A percentile compares a stretch with the other conserved stretches of the same genome.
Evolutionary conservation across 2,113 vertebrate species (phyloP).

Genomic region (Datnioides undecimradiatus): DNA sequence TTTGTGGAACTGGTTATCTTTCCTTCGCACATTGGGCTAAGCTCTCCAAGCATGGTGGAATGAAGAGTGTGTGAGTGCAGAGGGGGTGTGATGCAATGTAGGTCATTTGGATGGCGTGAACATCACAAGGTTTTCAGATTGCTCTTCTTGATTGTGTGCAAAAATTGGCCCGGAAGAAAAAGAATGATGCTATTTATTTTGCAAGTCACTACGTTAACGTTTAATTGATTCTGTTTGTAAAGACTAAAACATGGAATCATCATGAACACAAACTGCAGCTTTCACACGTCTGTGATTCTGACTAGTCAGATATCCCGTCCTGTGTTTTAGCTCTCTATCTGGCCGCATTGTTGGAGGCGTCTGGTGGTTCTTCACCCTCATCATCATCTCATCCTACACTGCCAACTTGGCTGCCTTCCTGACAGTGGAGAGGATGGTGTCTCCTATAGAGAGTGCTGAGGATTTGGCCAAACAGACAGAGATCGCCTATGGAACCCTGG

Average conservation of each 20-base stretch:
- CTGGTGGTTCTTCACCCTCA: slow-evolving; percentile 99
- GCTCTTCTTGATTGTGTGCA: slow-evolving; percentile 48
- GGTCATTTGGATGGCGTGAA: slow-evolving; percentile 62
- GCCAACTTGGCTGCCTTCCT: slow-evolving; percentile 99
- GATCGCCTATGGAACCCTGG: slow-evolving; percentile 97
- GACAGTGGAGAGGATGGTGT: slow-evolving; percentile 99
- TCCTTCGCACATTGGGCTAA: slow-evolving; percentile 73
- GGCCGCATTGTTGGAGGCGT: slow-evolving; percentile 98
- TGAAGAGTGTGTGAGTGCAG: slow-evolving; percentile 54
- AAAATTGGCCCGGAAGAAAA: slow-evolving; percentile 32
- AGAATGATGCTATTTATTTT: slow-evolving; percentile 19
- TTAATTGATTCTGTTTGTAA: slow-evolving; percentile 12
- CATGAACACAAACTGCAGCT: background rate
- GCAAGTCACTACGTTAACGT: background rate
- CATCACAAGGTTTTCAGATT: slow-evolving; percentile 59
- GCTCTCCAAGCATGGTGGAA: slow-evolving; percentile 69
- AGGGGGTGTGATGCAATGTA: slow-evolving; percentile 72
- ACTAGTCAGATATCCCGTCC: slow-evolving; percentile 1
- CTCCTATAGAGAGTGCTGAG: slow-evolving; percentile 98
- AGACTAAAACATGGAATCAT: background rate
- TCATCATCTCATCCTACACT: slow-evolving; percentile 99
- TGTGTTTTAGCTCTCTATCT: slow-evolving; percentile 90
- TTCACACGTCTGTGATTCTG: background rate
- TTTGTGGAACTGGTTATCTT: slow-evolving; percentile 81
- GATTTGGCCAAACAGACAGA: slow-evolving; percentile 99